These are phyloP conservation scores for Gavialis gangeticus DNA, from an alignment of 2,113 vertebrate genomes.

Conservation along the genomic window DNA sequence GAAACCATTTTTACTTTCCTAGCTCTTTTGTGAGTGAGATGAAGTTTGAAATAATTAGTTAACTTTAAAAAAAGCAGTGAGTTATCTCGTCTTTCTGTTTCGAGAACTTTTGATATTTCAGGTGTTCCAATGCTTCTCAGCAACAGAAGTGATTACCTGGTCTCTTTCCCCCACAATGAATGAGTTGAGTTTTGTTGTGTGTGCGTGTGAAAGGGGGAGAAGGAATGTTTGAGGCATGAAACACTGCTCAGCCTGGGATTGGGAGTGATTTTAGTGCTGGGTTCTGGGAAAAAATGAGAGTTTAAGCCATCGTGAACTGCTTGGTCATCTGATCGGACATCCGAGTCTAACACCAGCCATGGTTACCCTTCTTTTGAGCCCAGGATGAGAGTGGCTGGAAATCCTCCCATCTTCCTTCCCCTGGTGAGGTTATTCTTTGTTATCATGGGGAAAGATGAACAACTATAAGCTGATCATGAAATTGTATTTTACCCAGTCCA, in stretches of 20 bases:
- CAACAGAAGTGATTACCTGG: neutral
- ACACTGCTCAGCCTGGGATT: neutral
- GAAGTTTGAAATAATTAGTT: neutral
- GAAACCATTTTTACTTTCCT: neutral
- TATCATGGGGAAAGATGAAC: neutral
- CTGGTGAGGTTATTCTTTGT: neutral
- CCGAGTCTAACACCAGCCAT: neutral
- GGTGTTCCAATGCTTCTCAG: neutral
- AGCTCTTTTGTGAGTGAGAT: neutral
- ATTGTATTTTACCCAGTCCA: accelerated
- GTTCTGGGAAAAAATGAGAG: neutral
- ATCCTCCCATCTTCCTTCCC: neutral
- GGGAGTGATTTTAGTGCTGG: neutral
- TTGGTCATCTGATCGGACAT: accelerated
- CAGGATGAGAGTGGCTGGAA: neutral
- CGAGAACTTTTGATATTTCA: neutral
- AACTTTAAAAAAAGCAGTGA: neutral
- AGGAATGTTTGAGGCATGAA: neutral
- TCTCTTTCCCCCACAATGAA: slow-evolving; percentile 6
- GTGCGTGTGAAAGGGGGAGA: neutral
- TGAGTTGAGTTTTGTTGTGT: neutral
- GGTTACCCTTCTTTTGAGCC: neutral
- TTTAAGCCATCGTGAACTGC: neutral
- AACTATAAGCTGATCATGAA: neutral
- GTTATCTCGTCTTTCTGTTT: neutral